Conservation (phyloP, 2,888 invertebrate genomes). For the Mimas tiliae region DNA sequence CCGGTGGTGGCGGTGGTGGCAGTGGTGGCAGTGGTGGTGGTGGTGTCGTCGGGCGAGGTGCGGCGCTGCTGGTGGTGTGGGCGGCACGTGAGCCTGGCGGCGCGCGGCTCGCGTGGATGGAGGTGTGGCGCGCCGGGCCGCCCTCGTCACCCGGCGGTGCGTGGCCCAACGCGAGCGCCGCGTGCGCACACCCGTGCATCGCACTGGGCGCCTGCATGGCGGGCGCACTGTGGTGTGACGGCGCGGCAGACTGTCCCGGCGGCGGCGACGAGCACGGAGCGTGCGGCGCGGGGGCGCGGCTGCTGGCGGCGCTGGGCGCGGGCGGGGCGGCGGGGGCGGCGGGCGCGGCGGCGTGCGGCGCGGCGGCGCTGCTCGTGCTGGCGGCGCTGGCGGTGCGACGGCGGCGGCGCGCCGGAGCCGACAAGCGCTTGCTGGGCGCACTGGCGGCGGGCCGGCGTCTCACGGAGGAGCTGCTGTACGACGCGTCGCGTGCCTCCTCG, state of each 20-base stretch:
- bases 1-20: slow-evolving; percentile 86
- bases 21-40: slow-evolving; percentile 80
- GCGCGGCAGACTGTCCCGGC: slow-evolving; percentile 73
- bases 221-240: slow-evolving; percentile 90
- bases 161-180: slow-evolving; percentile 54
- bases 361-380: slow-evolving; percentile 75
- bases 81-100: slow-evolving; percentile 93
- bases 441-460: slow-evolving; percentile 86
- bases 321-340: slow-evolving; percentile 87
- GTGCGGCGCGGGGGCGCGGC: slow-evolving; percentile 80
- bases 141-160: slow-evolving; percentile 75
- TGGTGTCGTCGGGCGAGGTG: slow-evolving; percentile 86
- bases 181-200: slow-evolving; percentile 82
- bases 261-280: slow-evolving; percentile 85
- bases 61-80: slow-evolving; percentile 92
- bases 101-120: slow-evolving; percentile 91
- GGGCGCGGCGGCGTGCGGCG: slow-evolving; percentile 59
- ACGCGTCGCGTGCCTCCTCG: slow-evolving; percentile 83
- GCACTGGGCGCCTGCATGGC: slow-evolving; percentile 92
- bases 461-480: slow-evolving; percentile 88
- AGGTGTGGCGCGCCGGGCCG: slow-evolving; percentile 56
- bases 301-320: slow-evolving; percentile 85
- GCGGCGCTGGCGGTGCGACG: slow-evolving; percentile 84
- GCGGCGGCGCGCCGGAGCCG: slow-evolving; percentile 79
- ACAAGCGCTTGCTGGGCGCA: slow-evolving; percentile 85